Conservation (phyloP, 2,888 invertebrate genomes). For the Synergus itoensis region DNA sequence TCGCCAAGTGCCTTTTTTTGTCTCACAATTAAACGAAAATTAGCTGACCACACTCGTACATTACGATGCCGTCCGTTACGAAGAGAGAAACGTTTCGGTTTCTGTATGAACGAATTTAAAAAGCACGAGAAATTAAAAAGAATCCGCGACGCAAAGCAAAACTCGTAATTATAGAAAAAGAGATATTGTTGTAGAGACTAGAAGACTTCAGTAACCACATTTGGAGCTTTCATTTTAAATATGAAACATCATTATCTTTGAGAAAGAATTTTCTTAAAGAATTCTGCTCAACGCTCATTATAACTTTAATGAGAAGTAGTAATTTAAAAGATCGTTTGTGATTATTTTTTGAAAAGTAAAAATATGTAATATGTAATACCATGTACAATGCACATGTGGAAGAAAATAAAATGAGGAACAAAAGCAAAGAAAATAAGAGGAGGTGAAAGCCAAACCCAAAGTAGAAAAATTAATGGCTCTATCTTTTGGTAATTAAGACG, state of each 20-base stretch:
- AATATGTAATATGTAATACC: too few species aligned
- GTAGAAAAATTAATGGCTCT: slow-evolving; percentile 69
- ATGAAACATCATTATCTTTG: background rate
- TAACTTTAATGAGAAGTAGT: background rate
- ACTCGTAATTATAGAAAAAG: slow-evolving; percentile 7
- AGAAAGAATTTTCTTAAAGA: background rate
- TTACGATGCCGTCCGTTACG: slow-evolving; percentile 18
- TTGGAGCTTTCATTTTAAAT: background rate
- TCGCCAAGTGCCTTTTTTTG: slow-evolving; percentile 39
- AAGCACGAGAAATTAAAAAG: slow-evolving; percentile 42
- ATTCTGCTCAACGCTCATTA: background rate
- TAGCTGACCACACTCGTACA: slow-evolving; percentile 56
- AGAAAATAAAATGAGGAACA: slow-evolving; percentile 31
- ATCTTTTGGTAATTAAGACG: slow-evolving; percentile 74
- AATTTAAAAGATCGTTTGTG: background rate
- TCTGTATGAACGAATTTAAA: slow-evolving; percentile 54
- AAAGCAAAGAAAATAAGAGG: slow-evolving; percentile 40
- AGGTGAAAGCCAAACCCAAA: slow-evolving; percentile 30
- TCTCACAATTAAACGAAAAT: slow-evolving; percentile 69
- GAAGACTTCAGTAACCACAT: background rate
- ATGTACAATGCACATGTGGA: background rate
- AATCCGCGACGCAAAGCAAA: background rate
- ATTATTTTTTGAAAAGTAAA: background rate
- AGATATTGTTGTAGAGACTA: background rate
- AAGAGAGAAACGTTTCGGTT: slow-evolving; percentile 46